Conservation (phyloP, 2,888 invertebrate species). For the Gymnocheta viridis region DNA sequence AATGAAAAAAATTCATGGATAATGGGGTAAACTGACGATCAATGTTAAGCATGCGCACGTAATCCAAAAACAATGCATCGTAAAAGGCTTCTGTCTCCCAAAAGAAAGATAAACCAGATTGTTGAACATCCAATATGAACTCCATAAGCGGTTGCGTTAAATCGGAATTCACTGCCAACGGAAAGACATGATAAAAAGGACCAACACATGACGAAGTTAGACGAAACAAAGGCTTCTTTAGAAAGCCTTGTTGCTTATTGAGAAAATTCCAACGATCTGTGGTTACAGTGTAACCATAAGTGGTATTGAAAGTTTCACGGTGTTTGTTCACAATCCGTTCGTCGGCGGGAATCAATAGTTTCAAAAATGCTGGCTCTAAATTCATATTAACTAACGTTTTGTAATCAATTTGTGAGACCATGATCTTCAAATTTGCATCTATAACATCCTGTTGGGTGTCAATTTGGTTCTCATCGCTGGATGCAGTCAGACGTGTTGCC, state of each 20-base stretch:
- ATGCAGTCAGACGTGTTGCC: constrained; percentile 75
- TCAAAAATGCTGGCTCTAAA: constrained; percentile 66
- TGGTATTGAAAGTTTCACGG: constrained; percentile 74
- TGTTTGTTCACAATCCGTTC: constrained; percentile 65
- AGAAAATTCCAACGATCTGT: constrained; percentile 77
- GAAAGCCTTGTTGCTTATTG: constrained; percentile 73
- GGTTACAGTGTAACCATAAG: constrained; percentile 74
- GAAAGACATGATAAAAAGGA: constrained; percentile 76
- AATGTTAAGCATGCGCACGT: constrained; percentile 61
- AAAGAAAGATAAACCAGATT: constrained; percentile 72
- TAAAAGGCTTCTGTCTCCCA: constrained; percentile 74
- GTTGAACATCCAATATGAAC: constrained; percentile 73
- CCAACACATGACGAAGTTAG: constrained; percentile 75
- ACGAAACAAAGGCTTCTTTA: constrained; percentile 74
- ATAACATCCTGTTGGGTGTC: constrained; percentile 75
- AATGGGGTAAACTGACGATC: constrained; percentile 71
- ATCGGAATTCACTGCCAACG: constrained; percentile 75
- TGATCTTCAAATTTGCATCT: constrained; percentile 72
- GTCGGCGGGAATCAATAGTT: constrained; percentile 69
- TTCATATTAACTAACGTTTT: constrained; percentile 50
- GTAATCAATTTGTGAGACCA: constrained; percentile 72
- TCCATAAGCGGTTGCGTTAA: constrained; percentile 70
- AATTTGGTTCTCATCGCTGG: constrained; percentile 72
- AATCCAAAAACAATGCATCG: constrained; percentile 73
- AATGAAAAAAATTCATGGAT: constrained; percentile 72